These are phyloP conservation scores for Romanogobio albipinnatus DNA, from an alignment of 2,113 vertebrate species.

Conservation along the genomic window DNA sequence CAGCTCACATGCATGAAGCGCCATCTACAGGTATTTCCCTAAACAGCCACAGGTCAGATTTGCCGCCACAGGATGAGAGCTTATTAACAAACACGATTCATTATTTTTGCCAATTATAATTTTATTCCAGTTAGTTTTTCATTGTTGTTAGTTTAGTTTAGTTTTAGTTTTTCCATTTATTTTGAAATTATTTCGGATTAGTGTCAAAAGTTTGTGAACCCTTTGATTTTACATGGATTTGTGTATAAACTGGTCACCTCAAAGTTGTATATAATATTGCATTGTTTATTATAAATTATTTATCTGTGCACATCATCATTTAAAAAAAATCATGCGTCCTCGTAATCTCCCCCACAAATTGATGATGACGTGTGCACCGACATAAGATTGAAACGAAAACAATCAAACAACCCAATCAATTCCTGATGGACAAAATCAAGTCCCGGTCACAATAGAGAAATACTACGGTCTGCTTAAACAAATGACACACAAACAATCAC, in stretches of 20 bases:
- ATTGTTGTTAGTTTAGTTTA: no score
- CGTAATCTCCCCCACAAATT: background rate
- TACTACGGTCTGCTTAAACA: background rate
- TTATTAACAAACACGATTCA: no score
- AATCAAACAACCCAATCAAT: background rate
- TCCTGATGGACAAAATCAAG: background rate
- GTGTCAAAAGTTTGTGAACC: background rate
- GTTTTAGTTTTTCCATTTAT: no score
- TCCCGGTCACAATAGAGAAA: background rate
- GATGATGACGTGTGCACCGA: background rate
- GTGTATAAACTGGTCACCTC: background rate
- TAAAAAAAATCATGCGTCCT: background rate
- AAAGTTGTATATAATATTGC: background rate
- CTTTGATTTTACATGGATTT: background rate
- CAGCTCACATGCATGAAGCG: no score
- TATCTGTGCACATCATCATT: background rate
- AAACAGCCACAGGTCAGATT: no score
- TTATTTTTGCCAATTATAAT: no score
- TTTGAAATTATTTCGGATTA: no score
- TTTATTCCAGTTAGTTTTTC: no score
- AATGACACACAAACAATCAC: slow-evolving; percentile 1
- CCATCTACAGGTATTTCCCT: no score
- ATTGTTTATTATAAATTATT: background rate
- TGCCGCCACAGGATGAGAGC: no score
- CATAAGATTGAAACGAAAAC: background rate